Conservation (phyloP, 2,888 invertebrate species). For the Zygaena filipendulae region DNA sequence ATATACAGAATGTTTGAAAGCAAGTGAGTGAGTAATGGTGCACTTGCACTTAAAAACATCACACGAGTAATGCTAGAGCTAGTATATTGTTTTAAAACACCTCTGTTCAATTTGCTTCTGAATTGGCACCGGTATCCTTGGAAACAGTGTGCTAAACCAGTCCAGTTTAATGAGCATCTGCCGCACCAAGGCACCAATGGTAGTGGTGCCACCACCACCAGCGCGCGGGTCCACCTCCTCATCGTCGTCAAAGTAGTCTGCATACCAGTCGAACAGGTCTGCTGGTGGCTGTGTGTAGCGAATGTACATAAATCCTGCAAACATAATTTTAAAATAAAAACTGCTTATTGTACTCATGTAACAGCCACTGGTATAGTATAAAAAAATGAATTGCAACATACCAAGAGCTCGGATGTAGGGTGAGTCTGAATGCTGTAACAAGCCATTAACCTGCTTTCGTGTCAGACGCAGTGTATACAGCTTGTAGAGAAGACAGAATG, state of each 20-base stretch:
- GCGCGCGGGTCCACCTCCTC: constrained; percentile 98
- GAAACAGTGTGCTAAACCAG: constrained; percentile 99
- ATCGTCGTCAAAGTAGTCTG: constrained; percentile 94
- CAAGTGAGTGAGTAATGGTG: no score
- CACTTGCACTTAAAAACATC: no score
- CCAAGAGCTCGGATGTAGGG: constrained; percentile 97
- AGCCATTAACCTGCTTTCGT: constrained; percentile 96
- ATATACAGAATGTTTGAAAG: no score
- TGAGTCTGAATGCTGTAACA: constrained; percentile 95
- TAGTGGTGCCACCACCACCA: constrained; percentile 93
- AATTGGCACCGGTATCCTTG: constrained; percentile 98
- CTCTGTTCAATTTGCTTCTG: constrained; percentile 90
- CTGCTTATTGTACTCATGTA: no score
- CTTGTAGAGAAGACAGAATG: constrained; percentile 98
- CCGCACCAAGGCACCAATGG: constrained; percentile 91
- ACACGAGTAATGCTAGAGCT: no score
- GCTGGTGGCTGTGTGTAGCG: constrained; percentile 96
- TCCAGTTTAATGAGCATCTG: constrained; percentile 96
- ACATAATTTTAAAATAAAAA: no score
- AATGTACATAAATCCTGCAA: constrained; percentile 78
- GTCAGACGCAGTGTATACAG: constrained; percentile 95
- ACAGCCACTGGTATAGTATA: no score
- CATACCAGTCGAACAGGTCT: constrained; percentile 97
- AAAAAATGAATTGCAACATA: no score
- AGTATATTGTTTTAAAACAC: no score